Evolutionary conservation across 2,113 vertebrate species (phyloP).

Genomic region (Helogale parvula): DNA sequence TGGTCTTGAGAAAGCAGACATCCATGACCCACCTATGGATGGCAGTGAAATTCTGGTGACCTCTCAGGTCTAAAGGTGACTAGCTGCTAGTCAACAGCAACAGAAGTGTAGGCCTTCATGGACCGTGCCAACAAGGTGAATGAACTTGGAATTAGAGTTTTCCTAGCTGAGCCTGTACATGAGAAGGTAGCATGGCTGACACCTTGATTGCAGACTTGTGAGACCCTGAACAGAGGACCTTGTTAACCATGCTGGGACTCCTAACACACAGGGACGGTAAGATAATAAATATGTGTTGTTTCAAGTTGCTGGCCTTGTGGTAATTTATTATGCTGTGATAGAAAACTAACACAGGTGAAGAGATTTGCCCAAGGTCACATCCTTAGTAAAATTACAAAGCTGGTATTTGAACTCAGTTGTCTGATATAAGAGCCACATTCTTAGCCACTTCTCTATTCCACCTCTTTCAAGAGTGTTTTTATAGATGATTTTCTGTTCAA

Average conservation of each 20-base stretch:
- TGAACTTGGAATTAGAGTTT: neutral
- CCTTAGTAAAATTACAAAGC: neutral
- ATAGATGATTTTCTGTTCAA: neutral
- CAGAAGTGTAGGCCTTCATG: neutral
- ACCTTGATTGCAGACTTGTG: neutral
- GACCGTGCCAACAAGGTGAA: neutral
- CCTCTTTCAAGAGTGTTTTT: neutral
- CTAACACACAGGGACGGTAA: neutral
- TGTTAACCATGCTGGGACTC: neutral
- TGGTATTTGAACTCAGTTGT: neutral
- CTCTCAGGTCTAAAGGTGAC: neutral
- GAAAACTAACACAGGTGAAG: neutral
- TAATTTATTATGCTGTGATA: neutral
- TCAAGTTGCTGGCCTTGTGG: neutral
- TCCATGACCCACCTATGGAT: fast-evolving
- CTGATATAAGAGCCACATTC: neutral
- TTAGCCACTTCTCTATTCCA: neutral
- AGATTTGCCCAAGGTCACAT: neutral
- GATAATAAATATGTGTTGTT: no score
- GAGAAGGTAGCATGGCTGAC: neutral
- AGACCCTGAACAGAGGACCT: neutral
- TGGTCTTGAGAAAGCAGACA: neutral
- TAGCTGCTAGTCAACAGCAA: neutral
- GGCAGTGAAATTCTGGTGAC: neutral
- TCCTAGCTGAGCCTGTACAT: neutral